phyloP scores from a whole-genome alignment of 2,888 invertebrate species.

The Loripinus fragilis region DNA sequence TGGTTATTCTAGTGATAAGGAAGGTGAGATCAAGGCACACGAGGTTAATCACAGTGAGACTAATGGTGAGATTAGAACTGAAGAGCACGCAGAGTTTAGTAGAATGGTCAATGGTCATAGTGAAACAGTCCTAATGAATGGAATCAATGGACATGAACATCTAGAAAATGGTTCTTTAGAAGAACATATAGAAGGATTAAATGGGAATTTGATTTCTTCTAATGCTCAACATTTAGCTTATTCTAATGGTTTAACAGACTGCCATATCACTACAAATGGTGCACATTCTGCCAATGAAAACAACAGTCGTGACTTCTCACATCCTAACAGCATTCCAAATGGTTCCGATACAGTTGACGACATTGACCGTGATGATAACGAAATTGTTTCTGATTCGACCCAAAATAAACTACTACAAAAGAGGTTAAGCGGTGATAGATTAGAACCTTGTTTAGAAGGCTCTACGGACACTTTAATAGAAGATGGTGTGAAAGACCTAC shows the following conservation, averaged over 20 bases:
- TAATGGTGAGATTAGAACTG: conserved; percentile 21
- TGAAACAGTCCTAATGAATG: conserved; percentile 8
- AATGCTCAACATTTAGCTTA: not conserved
- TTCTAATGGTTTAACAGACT: not conserved
- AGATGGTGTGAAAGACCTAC: conserved; percentile 27
- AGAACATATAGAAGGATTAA: conserved; percentile 11
- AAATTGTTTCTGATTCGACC: conserved; percentile 6
- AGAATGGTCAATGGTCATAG: conserved; percentile 37
- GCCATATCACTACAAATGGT: conserved; percentile 16
- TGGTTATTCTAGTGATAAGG: conserved; percentile 29
- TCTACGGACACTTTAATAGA: conserved; percentile 85
- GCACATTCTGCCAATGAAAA: conserved; percentile 4
- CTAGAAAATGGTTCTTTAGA: conserved; percentile 12
- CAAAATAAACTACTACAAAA: conserved; percentile 33
- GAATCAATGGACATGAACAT: not conserved
- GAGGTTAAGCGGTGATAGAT: conserved; percentile 68
- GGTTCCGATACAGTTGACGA: conserved; percentile 20
- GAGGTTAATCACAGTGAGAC: not conserved
- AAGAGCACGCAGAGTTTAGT: not conserved
- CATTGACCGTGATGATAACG: conserved; percentile 27
- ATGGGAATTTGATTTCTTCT: not conserved
- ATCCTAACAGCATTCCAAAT: conserved; percentile 26
- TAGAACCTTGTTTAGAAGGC: conserved; percentile 83
- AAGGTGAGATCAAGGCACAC: not conserved
- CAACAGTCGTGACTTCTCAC: conserved; percentile 10